Percentiles rank a stretch among this genome's conserved stretches.
Evolutionary conservation across 2,888 invertebrate genomes (phyloP).

Genomic region (Uloborus plumipes): DNA sequence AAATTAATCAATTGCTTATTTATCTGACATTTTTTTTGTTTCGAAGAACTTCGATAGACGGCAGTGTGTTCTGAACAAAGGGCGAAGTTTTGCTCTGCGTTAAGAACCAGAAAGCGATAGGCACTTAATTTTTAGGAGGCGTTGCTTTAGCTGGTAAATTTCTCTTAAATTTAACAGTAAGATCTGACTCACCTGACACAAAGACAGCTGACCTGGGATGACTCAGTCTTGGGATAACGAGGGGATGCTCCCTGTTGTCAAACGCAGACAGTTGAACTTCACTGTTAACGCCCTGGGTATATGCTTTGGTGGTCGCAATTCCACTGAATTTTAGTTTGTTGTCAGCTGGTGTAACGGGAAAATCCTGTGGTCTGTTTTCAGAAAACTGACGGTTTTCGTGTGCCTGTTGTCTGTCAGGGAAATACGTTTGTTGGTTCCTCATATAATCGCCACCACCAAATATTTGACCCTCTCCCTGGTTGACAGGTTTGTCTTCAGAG

Average conservation of each 20-base stretch:
- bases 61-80: too few relatives aligned
- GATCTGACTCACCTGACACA: too few relatives aligned
- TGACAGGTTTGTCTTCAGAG: background rate
- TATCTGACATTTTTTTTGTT: too few relatives aligned
- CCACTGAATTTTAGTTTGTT: slow-evolving; percentile 1
- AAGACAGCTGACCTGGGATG: too few relatives aligned
- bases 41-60: too few relatives aligned
- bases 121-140: too few relatives aligned
- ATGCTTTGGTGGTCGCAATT: slow-evolving; percentile 13
- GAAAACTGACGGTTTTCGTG: slow-evolving; percentile 1
- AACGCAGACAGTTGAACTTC: slow-evolving; percentile 26
- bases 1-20: too few relatives aligned
- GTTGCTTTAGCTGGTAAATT: too few relatives aligned
- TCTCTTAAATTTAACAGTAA: too few relatives aligned
- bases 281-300: slow-evolving; percentile 12
- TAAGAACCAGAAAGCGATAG: too few relatives aligned
- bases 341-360: background rate
- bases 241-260: slow-evolving; percentile 28
- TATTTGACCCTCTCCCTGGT: background rate
- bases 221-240: slow-evolving; percentile 13
- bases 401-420: background rate
- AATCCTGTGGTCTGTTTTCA: slow-evolving; percentile 4
- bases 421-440: slow-evolving; percentile 2
- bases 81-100: too few relatives aligned
- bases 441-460: too few relatives aligned